Evolutionary conservation across 2,113 vertebrate genomes (phyloP).

Genomic region (Poeciliopsis turrubarensis): DNA sequence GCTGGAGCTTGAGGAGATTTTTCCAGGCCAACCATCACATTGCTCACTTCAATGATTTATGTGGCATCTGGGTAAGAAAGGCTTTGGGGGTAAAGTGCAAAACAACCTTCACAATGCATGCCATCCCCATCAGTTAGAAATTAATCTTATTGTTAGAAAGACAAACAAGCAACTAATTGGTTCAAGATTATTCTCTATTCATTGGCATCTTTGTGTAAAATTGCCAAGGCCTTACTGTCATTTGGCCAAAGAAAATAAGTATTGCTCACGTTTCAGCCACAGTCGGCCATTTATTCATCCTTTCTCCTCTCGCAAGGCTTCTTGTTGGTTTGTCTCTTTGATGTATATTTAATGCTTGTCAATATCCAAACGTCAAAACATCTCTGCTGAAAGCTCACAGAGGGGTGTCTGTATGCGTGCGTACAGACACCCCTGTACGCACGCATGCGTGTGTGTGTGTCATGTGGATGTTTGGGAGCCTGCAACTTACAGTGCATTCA

Average conservation of each 20-base stretch:
- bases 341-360: constrained; percentile 69
- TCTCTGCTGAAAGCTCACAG: constrained; percentile 38
- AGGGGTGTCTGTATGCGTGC: not conserved
- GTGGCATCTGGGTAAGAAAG: constrained; percentile 22
- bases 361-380: constrained; percentile 47
- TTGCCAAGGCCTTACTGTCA: not conserved
- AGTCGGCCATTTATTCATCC: not conserved
- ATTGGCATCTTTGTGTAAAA: constrained; percentile 14
- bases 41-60: constrained; percentile 42
- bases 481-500: not conserved
- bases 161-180: not conserved
- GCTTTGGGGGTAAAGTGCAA: constrained; percentile 23
- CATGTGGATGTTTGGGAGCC: constrained; percentile 5
- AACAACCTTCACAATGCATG: not conserved
- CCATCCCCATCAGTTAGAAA: constrained; percentile 12
- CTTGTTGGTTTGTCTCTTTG: constrained; percentile 39
- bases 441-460: not conserved
- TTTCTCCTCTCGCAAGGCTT: constrained; percentile 16
- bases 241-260: not conserved
- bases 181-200: constrained; percentile 3
- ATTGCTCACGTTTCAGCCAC: not conserved
- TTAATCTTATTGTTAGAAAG: not conserved
- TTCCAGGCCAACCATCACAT: constrained; percentile 32
- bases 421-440: too few species aligned
- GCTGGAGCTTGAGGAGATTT: constrained; percentile 41